phyloP scores from a whole-genome alignment of 2,113 vertebrate species.

The cattle (Bos taurus) region ARS-UCD2.0 NC_037344.1:46877501-46878000 shows the following conservation, averaged over 20 bases:
- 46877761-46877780: not conserved
- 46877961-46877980: not conserved
- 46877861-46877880: not conserved
- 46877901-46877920: not conserved
- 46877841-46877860: rapidly evolving
- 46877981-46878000: not conserved
- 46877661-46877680: not conserved
- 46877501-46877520: not conserved
- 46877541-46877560: not conserved
- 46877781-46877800: too few species aligned
- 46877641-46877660: not conserved
- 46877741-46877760: not conserved
- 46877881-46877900: not conserved
- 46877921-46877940: too few species aligned
- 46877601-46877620: not conserved
- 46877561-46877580: not conserved
- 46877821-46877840: rapidly evolving
- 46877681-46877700: not conserved
- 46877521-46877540: not conserved
- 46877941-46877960: not conserved
- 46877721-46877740: not conserved
- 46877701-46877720: not conserved
- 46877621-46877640: not conserved
- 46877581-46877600: not conserved
- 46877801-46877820: not conserved